Evolutionary conservation across 1,140 invertebrate genomes (phyloP).

Genomic region (Potamilus streckersoni): DNA sequence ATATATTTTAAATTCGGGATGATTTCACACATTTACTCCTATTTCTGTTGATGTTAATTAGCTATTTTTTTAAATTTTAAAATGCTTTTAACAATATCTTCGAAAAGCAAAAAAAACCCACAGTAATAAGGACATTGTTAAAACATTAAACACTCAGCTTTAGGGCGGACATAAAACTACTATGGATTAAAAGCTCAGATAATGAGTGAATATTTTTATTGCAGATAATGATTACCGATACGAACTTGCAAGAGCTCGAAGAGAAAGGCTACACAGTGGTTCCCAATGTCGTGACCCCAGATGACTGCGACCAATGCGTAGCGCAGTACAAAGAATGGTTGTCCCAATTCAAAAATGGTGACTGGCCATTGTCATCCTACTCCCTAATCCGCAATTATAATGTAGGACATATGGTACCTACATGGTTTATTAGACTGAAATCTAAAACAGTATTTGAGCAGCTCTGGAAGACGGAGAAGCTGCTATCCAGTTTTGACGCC

Average conservation of each 20-base stretch:
- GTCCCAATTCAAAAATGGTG: conserved; percentile 28
- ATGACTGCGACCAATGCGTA: conserved; percentile 35
- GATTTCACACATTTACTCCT: no score
- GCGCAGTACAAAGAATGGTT: conserved; percentile 31
- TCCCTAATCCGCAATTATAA: conserved; percentile 38
- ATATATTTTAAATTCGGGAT: no score
- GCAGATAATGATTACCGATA: conserved; percentile 10
- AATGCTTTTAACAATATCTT: background rate
- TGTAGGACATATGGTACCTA: conserved; percentile 31
- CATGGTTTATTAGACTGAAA: conserved; percentile 34
- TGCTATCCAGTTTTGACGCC: conserved; percentile 39
- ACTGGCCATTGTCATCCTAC: conserved; percentile 14
- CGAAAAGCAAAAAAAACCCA: background rate
- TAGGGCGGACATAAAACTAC: background rate
- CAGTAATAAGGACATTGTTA: background rate
- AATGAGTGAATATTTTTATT: conserved; percentile 5
- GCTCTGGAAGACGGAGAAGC: conserved; percentile 42
- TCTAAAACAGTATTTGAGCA: conserved; percentile 37
- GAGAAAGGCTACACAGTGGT: conserved; percentile 35
- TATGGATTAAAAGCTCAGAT: background rate
- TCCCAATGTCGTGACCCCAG: conserved; percentile 9
- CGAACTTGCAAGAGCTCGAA: conserved; percentile 15
- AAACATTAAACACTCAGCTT: no score
- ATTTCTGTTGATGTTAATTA: no score
- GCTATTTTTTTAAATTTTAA: no score